These are phyloP conservation scores for Oreotragus oreotragus DNA, from an alignment of 2,113 vertebrate genomes.

Conservation along the genomic window DNA sequence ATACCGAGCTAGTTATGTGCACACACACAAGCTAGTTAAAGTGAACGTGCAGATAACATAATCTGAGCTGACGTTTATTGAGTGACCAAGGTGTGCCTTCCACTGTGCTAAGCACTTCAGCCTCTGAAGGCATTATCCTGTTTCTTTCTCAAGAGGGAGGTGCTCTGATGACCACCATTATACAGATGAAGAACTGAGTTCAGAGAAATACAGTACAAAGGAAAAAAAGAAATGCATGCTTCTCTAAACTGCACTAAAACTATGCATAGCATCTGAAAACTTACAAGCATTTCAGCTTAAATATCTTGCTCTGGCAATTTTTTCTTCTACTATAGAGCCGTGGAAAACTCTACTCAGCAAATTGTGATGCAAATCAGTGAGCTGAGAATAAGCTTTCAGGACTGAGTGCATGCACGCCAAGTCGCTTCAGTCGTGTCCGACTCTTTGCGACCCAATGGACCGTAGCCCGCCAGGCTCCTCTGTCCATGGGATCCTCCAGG, in stretches of 20 bases:
- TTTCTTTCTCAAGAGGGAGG: not conserved
- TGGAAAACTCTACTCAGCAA: not conserved
- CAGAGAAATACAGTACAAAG: not conserved
- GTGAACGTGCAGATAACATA: not conserved
- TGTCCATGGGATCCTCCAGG: not conserved
- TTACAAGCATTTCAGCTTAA: not conserved
- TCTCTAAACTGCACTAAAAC: not conserved
- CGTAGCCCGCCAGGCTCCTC: not conserved
- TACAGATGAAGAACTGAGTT: not conserved
- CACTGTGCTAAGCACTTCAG: not conserved
- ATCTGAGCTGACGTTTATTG: not conserved
- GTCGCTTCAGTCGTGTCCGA: not conserved
- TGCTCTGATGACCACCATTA: not conserved
- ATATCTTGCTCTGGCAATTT: not conserved
- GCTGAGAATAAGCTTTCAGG: not conserved
- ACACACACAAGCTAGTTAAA: not conserved
- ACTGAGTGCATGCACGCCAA: not conserved
- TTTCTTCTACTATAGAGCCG: not conserved
- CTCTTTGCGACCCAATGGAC: not conserved
- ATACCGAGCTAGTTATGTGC: rapidly evolving
- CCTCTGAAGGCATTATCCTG: not conserved
- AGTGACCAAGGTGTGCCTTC: not conserved
- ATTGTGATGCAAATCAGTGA: not conserved
- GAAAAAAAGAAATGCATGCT: not conserved
- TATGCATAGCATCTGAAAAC: not conserved